Percentiles rank a stretch among this genome's conserved stretches.
phyloP scores from a whole-genome alignment of 92 coral and sea anemone species.

The Isaurus tuberculatus region DNA sequence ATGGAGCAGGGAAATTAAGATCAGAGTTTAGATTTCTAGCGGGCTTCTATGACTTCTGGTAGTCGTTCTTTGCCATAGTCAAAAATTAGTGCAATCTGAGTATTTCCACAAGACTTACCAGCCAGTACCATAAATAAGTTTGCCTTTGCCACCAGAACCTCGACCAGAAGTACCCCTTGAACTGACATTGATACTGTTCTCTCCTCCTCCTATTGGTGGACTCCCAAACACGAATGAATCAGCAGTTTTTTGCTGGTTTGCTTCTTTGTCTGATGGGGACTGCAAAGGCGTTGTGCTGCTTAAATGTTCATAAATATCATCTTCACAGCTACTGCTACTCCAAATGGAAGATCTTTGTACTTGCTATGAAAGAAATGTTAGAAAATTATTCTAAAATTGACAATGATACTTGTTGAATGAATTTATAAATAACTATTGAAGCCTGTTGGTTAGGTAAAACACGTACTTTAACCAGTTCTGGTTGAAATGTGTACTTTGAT shows the following conservation, averaged over 20 bases:
- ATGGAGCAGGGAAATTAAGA: too few species aligned
- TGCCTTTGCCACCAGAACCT: constrained; percentile 85
- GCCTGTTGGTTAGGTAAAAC: too few species aligned
- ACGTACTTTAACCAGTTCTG: too few species aligned
- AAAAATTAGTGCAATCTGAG: too few species aligned
- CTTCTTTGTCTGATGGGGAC: constrained; percentile 44
- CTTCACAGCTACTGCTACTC: constrained; percentile 78
- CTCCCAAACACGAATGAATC: constrained; percentile 62
- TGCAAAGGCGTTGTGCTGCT: constrained; percentile 44
- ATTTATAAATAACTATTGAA: too few species aligned
- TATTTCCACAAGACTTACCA: too few species aligned
- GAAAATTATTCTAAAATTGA: too few species aligned
- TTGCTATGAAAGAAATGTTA: constrained; percentile 30
- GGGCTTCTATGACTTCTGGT: too few species aligned
- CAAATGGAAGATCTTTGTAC: constrained; percentile 66
- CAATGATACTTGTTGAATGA: too few species aligned
- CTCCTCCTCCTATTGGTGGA: constrained; percentile 60
- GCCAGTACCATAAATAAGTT: constrained; percentile 62
- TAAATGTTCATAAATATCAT: constrained; percentile 81
- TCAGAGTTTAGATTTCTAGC: too few species aligned
- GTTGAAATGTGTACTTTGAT: too few species aligned
- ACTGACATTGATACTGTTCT: constrained; percentile 45
- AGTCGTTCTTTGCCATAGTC: too few species aligned
- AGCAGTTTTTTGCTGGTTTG: constrained; percentile 24
- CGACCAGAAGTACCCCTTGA: constrained; percentile 69